phyloP scores from a whole-genome alignment of 2,113 vertebrate species.

The Oxyruncus cristatus region DNA sequence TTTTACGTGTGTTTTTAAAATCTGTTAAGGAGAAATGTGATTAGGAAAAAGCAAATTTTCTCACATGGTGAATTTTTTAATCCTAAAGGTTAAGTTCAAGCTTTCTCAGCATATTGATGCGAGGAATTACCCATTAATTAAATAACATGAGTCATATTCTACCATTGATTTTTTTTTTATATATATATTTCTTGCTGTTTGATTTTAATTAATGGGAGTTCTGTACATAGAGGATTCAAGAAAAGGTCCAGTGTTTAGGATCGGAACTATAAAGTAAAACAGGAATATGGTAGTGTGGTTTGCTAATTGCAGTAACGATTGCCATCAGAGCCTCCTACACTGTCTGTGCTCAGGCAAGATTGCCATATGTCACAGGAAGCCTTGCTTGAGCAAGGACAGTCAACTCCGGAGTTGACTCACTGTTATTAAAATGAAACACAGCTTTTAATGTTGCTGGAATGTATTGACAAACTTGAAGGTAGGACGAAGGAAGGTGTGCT shows the following conservation, averaged over 20 bases:
- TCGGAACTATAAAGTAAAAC: constrained; percentile 29
- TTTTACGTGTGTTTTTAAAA: constrained; percentile 49
- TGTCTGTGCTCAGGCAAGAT: constrained; percentile 58
- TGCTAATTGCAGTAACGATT: constrained; percentile 57
- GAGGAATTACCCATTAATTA: constrained; percentile 67
- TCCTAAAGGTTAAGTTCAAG: constrained; percentile 58
- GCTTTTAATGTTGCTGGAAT: neutral
- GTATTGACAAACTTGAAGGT: neutral
- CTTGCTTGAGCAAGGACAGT: constrained; percentile 42
- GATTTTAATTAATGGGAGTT: constrained; percentile 63
- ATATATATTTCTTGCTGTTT: constrained; percentile 39
- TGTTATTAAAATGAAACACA: neutral
- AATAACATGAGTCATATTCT: constrained; percentile 62
- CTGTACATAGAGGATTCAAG: constrained; percentile 43
- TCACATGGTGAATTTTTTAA: constrained; percentile 51
- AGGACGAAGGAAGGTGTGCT: neutral
- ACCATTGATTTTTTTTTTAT: constrained; percentile 45
- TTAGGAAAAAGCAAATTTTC: constrained; percentile 56
- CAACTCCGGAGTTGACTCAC: neutral
- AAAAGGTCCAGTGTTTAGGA: constrained; percentile 55
- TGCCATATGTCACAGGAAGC: constrained; percentile 64
- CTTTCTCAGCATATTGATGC: constrained; percentile 56
- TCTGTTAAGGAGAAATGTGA: constrained; percentile 46
- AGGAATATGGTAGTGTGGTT: neutral
- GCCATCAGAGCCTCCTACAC: constrained; percentile 57